Base-by-base conservation (phyloP, 92 coral and sea anemone genomes). In the Epizoanthus rinbou region DNA sequence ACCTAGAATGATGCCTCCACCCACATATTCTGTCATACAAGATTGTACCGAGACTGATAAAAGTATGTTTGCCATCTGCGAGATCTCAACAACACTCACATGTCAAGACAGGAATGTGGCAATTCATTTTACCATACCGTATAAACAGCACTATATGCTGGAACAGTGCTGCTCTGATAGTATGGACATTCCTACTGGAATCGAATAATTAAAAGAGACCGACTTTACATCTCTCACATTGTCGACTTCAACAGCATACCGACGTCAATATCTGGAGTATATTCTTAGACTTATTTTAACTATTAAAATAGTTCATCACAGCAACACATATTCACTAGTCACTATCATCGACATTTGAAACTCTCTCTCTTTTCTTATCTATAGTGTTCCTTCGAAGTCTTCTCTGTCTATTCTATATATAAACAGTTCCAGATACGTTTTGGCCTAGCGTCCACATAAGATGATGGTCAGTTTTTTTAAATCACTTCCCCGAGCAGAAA, bases 141-240 rank as follows among this genome's bases (percentile, higher is more conserved):
- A 81, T 87, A 87, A 87, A 87, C 87, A 68, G 17, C 90, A 87
- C 80, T 81, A 71, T 81, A 67, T 41, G 37, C 13, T 80, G 75
- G 71, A 57, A 76, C 69, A 85, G 74, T 39, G 80, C 47, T 23
- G 87, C 90, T 87, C 90, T 87, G 90, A 82, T 82, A 68, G 87
- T 78, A 78, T 78, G 82, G 82, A 62, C 66, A 54, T 11, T 24
- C 13, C 17, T 18, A 8, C 72, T 28, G 4, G 19, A 25, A 33
- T 19, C 8, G 41, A 67, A 3, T 15, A 19, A 5, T 16, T 50
- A 50, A 50, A 45, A 50, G 54, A 50, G 15, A 50, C 14, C 0
- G 54, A 50, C 14, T 50, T 50, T 2, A 50, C 54, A 6, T 9
- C 54, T 50, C 15, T 50, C 14, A 1, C 54, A 50, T 50, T 50